Evolutionary conservation across 2,888 invertebrate genomes (phyloP).

Genomic region (Salticus scenicus): DNA sequence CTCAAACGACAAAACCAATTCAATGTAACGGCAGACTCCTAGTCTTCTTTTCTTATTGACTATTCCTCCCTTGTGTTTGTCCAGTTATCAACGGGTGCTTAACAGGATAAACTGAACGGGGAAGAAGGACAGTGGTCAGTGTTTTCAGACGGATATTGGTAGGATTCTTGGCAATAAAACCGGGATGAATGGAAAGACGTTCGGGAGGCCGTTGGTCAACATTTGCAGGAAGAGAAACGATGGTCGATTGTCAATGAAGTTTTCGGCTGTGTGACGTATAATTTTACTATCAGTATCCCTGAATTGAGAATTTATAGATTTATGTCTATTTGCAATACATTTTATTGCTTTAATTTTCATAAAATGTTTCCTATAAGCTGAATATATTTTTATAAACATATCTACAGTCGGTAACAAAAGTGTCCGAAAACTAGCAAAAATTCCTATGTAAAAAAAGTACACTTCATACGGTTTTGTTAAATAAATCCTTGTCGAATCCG

Average conservation of each 20-base stretch:
- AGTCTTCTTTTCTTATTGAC: background rate
- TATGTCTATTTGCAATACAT: too few species aligned
- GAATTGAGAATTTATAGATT: too few species aligned
- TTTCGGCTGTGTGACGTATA: too few species aligned
- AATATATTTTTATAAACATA: too few species aligned
- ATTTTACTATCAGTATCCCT: too few species aligned
- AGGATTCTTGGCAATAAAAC: conserved; percentile 63
- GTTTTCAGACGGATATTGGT: conserved; percentile 64
- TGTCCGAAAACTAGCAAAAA: too few species aligned
- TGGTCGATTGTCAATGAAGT: background rate
- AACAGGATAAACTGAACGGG: conserved; percentile 58
- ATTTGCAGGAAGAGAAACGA: background rate
- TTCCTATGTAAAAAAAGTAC: too few species aligned
- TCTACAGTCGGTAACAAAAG: too few species aligned
- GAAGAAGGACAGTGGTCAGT: conserved; percentile 54
- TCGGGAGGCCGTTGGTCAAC: background rate
- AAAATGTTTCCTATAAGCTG: too few species aligned
- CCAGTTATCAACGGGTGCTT: conserved; percentile 65
- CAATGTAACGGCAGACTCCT: background rate
- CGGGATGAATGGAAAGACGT: background rate
- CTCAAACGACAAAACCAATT: background rate
- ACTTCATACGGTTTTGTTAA: too few species aligned
- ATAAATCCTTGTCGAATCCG: too few species aligned
- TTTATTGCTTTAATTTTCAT: too few species aligned
- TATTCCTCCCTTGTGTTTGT: background rate